Base-by-base conservation (phyloP, 2,113 vertebrate genomes). In the Lates calcarifer region DNA sequence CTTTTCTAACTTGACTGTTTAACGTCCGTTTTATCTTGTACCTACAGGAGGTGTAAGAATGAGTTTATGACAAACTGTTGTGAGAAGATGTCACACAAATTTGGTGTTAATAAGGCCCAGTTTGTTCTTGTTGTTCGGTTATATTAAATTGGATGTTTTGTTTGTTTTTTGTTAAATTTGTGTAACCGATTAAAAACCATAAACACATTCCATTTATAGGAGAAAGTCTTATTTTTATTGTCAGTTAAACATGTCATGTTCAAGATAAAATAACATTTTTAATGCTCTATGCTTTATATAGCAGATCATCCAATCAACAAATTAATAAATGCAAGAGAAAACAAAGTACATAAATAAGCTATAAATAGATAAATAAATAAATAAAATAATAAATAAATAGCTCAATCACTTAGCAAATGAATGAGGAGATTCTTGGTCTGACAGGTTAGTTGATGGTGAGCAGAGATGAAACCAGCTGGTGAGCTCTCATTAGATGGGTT, bases 401-500 rank as follows among this genome's bases (percentile, higher is more conserved):
- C 39, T 41, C 20, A 68, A 66, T 39, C 57, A 45, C 35, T 53
- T 1, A 66, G 17, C 2, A 65, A 64, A 75, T 47, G 49, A 39
- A 49, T 63, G 1, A 43, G 10, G 10, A 45, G 0, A 39, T 26
- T 18, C 11, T 37, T 2, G 13, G 29, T 57, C 5, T 31, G 55
- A 39, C 39, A 11, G 31, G 18, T 85, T 28, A 86, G 79, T 63
- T 26, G 28, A 31, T 0, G 0, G 3, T 0, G 43, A 78, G 26
- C 17, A 82, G 18, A 83, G 84, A 33, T 31, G 62, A 55, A 62
- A 57, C 39, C 86, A 90, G 90, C 72, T 7, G 72, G 29, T 90
- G 74, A 24, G 73, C 58, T 79, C 66, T 82, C 8, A 35, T 63
- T 9, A 95, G 79, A 24, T 93, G 82, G 22, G 1, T 43, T 45